A percentile compares a stretch with the other conserved stretches of the same genome.
These are phyloP conservation scores for Seira musarum DNA, from an alignment of 2,888 invertebrate species.

Conservation along the genomic window DNA sequence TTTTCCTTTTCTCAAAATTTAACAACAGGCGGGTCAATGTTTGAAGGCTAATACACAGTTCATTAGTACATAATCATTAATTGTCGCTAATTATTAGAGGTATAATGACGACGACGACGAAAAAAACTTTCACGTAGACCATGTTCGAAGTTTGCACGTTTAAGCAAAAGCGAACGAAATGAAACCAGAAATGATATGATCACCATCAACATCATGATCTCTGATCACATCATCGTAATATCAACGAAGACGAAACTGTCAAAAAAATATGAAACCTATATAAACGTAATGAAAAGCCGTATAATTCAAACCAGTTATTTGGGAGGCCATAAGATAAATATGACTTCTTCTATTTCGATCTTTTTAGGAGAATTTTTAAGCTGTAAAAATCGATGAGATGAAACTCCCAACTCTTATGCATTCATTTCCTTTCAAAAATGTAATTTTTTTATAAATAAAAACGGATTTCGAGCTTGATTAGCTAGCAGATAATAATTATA, in stretches of 20 bases:
- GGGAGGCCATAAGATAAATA: not conserved
- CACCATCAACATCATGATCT: not conserved
- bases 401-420: too few species aligned
- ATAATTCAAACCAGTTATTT: not conserved
- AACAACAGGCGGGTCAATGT: slow-evolving; percentile 14
- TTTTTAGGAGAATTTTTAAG: too few species aligned
- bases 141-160: not conserved
- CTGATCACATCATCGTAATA: too few species aligned
- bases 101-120: not conserved
- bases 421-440: too few species aligned
- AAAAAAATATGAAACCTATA: not conserved
- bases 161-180: not conserved
- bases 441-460: too few species aligned
- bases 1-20: slow-evolving; percentile 1
- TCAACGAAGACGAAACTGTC: not conserved
- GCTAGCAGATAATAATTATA: slow-evolving; percentile 2
- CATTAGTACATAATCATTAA: slow-evolving; percentile 38
- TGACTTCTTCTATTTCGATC: too few species aligned
- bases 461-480: not conserved
- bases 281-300: not conserved
- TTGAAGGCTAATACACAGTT: slow-evolving; percentile 22
- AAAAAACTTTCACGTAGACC: slow-evolving; percentile 9
- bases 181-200: slow-evolving; percentile 8
- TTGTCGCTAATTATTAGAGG: slow-evolving; percentile 30
- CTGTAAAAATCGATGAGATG: too few species aligned